phyloP scores from a whole-genome alignment of 2,113 vertebrate species.

The Myiozetetes cayanensis region DNA sequence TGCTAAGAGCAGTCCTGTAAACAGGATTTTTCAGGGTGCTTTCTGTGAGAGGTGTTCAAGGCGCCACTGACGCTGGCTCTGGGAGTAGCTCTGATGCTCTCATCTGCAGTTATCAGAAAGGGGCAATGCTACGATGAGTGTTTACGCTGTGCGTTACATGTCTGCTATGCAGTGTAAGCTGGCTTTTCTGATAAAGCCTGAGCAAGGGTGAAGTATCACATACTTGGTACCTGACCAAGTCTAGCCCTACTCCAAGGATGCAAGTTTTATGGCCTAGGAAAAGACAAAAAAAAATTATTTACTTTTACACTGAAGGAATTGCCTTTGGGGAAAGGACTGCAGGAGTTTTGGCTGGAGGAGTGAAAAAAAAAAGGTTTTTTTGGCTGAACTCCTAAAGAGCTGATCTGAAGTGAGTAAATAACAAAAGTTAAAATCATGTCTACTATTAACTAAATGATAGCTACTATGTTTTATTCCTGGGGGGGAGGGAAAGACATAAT shows the following conservation, averaged over 20 bases:
- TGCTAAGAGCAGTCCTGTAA: not conserved
- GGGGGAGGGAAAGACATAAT: not conserved
- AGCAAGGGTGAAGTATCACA: not conserved
- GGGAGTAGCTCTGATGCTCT: not conserved
- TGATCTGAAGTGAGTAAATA: not conserved
- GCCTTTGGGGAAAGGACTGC: not conserved
- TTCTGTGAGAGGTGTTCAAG: not conserved
- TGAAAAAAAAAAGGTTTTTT: not conserved
- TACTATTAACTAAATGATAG: not conserved
- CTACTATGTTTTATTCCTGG: not conserved
- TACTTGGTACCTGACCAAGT: not conserved
- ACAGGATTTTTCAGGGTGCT: not conserved
- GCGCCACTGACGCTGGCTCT: rapidly evolving
- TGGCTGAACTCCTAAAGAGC: not conserved
- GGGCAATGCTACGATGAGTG: not conserved
- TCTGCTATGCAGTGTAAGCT: not conserved
- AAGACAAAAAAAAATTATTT: not conserved
- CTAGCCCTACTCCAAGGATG: not conserved
- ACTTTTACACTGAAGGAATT: not conserved
- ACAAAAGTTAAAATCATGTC: not conserved
- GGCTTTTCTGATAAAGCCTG: not conserved
- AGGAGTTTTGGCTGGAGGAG: not conserved
- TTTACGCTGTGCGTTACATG: not conserved
- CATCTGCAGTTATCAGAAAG: not conserved
- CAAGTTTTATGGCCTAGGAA: not conserved